A percentile compares a stretch with the other conserved stretches of the same genome.
phyloP scores from a whole-genome alignment of 2,113 vertebrate genomes.

The Patagioenas fasciata region DNA sequence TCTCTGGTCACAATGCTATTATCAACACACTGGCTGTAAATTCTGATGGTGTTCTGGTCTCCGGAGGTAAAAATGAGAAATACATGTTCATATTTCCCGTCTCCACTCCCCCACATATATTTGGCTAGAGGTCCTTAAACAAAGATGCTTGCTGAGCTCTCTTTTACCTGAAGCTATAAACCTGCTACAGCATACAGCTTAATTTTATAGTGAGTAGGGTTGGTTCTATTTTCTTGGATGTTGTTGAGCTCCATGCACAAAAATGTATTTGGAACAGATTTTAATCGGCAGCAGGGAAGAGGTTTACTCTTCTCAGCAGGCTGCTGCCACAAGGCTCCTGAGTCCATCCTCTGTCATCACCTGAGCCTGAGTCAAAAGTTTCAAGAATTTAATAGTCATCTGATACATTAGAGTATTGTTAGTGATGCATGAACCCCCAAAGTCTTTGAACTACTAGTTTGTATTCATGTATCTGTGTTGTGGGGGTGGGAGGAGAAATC shows the following conservation, averaged over 20 bases:
- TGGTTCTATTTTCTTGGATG: not conserved
- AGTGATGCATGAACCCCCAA: not conserved
- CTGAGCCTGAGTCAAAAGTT: not conserved
- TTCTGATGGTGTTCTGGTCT: conserved; percentile 94
- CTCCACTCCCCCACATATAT: accelerated
- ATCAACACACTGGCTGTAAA: conserved; percentile 96
- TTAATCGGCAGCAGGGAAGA: not conserved
- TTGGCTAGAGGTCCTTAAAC: not conserved
- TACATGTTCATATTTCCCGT: not conserved
- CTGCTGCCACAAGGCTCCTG: not conserved
- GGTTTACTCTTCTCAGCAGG: not conserved
- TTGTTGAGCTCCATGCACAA: not conserved
- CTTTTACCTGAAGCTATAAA: not conserved
- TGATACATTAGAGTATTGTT: not conserved
- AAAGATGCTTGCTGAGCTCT: not conserved
- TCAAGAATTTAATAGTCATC: not conserved
- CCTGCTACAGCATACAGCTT: not conserved
- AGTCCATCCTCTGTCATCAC: not conserved
- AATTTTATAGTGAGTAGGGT: not conserved
- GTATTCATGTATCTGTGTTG: not conserved
- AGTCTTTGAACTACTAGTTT: not conserved
- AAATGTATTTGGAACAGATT: not conserved
- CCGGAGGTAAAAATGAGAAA: conserved; percentile 85
- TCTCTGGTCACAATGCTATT: conserved; percentile 96
- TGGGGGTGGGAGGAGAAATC: not conserved